Percentiles rank a stretch among this genome's conserved stretches.
These are phyloP conservation scores for Crotalus tigris DNA, from an alignment of 2,113 vertebrate genomes.

Conservation along the genomic window DNA sequence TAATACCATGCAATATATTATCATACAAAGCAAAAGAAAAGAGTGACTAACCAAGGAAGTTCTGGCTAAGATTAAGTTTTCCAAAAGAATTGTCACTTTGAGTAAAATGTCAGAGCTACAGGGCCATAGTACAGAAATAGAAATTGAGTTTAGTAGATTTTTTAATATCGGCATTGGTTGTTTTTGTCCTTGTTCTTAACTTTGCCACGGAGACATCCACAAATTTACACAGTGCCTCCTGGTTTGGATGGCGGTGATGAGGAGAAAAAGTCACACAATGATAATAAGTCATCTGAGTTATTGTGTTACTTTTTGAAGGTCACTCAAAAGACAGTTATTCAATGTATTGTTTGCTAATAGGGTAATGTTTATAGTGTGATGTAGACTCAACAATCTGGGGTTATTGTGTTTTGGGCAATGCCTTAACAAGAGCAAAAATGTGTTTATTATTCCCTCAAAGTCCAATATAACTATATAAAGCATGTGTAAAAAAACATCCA, in stretches of 20 bases:
- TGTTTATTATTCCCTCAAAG: constrained; percentile 36
- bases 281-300: constrained; percentile 60
- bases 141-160: background rate
- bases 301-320: constrained; percentile 64
- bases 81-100: background rate
- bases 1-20: background rate
- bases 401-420: constrained; percentile 58
- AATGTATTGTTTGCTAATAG: constrained; percentile 44
- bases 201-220: background rate
- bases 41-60: background rate
- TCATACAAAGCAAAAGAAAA: background rate
- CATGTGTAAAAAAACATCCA: constrained; percentile 13
- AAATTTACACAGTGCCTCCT: constrained; percentile 14
- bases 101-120: background rate
- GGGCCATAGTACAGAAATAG: background rate
- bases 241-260: constrained; percentile 52
- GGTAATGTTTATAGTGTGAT: constrained; percentile 57
- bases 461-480: constrained; percentile 4
- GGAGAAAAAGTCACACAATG: constrained; percentile 46
- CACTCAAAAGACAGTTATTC: constrained; percentile 54
- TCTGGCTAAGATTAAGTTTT: background rate
- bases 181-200: background rate
- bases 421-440: constrained; percentile 45
- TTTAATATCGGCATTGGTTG: background rate
- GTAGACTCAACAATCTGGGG: constrained; percentile 63